Conservation (phyloP, 2,797 vertebrate species). For the Myoxocephalus aenaeus region DNA sequence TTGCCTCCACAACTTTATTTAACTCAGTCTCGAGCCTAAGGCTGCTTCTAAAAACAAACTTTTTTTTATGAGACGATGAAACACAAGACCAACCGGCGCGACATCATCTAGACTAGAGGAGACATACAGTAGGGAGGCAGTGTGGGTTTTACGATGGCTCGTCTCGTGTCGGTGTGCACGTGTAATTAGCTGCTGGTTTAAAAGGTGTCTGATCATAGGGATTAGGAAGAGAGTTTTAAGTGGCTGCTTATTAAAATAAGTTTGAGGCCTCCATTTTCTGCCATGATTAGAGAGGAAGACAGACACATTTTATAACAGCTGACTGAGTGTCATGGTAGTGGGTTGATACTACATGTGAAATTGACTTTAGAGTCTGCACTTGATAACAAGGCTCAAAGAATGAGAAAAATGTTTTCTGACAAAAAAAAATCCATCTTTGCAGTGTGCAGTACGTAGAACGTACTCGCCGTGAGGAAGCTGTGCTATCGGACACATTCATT, state of each 20-base stretch:
- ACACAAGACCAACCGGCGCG: conserved; percentile 33
- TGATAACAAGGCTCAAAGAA: conserved; percentile 17
- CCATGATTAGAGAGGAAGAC: conserved; percentile 53
- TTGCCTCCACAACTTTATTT: neutral
- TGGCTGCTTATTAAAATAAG: conserved; percentile 58
- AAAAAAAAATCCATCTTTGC: neutral
- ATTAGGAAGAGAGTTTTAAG: conserved; percentile 17
- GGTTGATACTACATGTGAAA: neutral
- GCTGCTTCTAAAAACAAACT: conserved; percentile 19
- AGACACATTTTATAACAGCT: conserved; percentile 16
- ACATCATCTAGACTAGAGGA: conserved; percentile 49
- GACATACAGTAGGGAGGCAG: conserved; percentile 18
- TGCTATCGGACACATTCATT: neutral
- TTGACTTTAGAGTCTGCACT: neutral
- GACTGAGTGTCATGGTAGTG: neutral
- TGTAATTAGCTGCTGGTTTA: conserved; percentile 58
- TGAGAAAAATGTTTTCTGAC: neutral
- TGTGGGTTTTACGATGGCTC: conserved; percentile 46
- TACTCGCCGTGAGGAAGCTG: neutral
- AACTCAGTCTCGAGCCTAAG: conserved; percentile 21
- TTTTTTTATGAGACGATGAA: conserved; percentile 43
- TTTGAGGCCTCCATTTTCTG: conserved; percentile 35
- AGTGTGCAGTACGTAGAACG: neutral
- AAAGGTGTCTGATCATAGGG: conserved; percentile 59
- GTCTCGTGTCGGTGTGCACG: conserved; percentile 39